phyloP scores from a whole-genome alignment of 2,797 vertebrate genomes.

The Hypotaenidia okinawae region DNA sequence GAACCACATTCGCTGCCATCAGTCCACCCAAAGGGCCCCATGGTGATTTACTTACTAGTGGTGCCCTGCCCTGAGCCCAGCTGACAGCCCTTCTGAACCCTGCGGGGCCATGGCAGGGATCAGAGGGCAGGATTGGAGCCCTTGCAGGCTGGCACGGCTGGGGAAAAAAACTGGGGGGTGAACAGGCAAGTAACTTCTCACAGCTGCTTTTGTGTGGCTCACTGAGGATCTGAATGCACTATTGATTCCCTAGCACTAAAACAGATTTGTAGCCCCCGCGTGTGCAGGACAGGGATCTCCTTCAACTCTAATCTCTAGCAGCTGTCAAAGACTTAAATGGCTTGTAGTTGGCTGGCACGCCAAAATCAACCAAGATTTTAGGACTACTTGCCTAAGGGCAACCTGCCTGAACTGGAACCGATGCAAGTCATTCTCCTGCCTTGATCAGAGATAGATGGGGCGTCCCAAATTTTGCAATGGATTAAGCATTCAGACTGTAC shows the following conservation, averaged over 20 bases:
- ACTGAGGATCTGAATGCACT: conserved; percentile 35
- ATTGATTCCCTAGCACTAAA: conserved; percentile 39
- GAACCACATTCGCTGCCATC: not conserved
- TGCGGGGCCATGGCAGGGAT: not conserved
- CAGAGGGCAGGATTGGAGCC: not conserved
- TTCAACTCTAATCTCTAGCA: conserved; percentile 49
- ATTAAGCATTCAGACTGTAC: not conserved
- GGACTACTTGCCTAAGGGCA: not conserved
- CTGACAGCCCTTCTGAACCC: not conserved
- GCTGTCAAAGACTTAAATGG: conserved; percentile 35
- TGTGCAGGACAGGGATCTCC: conserved; percentile 32
- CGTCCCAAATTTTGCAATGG: not conserved
- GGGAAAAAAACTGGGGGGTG: not conserved
- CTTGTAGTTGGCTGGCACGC: not conserved
- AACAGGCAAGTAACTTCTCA: conserved; percentile 21
- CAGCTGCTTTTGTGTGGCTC: conserved; percentile 49
- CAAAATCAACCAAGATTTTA: not conserved
- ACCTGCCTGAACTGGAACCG: not conserved
- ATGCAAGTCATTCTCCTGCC: not conserved
- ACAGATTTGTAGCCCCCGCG: not conserved
- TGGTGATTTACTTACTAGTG: rapidly evolving
- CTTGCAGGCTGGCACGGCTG: not conserved
- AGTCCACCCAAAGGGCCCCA: not conserved
- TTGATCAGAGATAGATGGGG: not conserved
- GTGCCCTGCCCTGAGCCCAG: not conserved